Evolutionary conservation across 64 coral and sea anemone species (phyloP).

Genomic region (Trachythela sp.): DNA sequence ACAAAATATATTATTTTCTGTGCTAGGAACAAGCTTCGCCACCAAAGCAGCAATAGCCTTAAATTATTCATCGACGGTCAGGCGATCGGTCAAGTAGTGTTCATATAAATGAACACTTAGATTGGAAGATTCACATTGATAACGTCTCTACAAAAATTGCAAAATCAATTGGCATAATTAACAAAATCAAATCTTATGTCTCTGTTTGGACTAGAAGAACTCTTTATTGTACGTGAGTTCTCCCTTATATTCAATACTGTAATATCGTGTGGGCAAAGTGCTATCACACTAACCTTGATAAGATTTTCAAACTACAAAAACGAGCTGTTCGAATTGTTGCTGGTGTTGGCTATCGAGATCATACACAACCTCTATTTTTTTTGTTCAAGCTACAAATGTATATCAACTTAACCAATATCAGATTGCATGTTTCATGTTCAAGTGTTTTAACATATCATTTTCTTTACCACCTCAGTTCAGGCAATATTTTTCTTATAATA

Average conservation of each 20-base stretch:
- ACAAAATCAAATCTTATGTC: not conserved
- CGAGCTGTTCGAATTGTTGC: not conserved
- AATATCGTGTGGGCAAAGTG: not conserved
- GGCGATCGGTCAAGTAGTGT: not conserved
- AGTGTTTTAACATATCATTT: not conserved
- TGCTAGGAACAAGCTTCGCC: not conserved
- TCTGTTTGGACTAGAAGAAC: not conserved
- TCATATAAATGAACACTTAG: conserved; percentile 5
- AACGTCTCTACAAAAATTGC: not conserved
- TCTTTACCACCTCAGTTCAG: not conserved
- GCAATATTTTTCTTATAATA: not conserved
- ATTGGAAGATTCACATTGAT: not conserved
- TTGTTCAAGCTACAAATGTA: not conserved
- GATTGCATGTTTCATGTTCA: not conserved
- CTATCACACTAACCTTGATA: not conserved
- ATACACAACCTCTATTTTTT: not conserved
- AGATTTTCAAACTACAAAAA: not conserved
- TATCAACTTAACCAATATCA: too few species aligned
- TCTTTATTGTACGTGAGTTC: not conserved
- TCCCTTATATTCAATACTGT: not conserved
- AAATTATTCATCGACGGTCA: not conserved
- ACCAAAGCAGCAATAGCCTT: not conserved
- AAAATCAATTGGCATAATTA: not conserved
- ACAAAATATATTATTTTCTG: not conserved
- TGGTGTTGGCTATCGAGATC: not conserved